Percentiles rank a stretch among this genome's conserved stretches.
Conservation (phyloP, 37 sponge, comb jelly and placozoan species). For the Agelas oroides region DNA sequence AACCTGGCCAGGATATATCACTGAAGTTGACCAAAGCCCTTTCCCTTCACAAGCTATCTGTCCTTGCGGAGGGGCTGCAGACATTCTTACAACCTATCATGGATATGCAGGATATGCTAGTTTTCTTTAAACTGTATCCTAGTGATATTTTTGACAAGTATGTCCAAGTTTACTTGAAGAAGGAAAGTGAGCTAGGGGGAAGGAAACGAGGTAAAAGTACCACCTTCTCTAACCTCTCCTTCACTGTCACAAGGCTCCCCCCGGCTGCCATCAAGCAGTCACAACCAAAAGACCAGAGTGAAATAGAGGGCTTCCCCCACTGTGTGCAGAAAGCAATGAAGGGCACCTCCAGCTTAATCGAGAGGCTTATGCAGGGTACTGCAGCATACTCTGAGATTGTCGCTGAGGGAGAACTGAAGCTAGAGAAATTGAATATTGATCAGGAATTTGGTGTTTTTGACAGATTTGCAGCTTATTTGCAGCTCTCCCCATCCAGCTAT, state of each 20-base stretch:
- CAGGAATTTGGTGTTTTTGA: constrained; percentile 32
- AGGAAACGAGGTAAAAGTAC: neutral
- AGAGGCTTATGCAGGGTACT: constrained; percentile 48
- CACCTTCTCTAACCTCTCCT: constrained; percentile 1
- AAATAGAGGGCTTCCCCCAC: neutral
- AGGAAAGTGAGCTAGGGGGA: neutral
- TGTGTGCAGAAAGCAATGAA: constrained; percentile 2
- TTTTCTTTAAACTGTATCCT: constrained; percentile 66
- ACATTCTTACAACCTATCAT: constrained; percentile 43
- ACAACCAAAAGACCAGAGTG: neutral
- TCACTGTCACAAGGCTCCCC: neutral
- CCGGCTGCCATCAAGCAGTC: neutral
- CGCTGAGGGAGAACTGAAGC: constrained; percentile 48
- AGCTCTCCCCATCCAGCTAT: neutral
- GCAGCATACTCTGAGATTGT: constrained; percentile 69
- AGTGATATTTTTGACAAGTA: constrained; percentile 80
- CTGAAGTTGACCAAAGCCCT: constrained; percentile 27
- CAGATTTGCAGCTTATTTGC: neutral
- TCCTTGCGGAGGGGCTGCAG: constrained; percentile 16
- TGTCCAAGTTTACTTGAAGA: constrained; percentile 20
- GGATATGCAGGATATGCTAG: constrained; percentile 43
- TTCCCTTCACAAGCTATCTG: neutral
- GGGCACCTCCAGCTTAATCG: constrained; percentile 18
- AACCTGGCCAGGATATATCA: constrained; percentile 27
- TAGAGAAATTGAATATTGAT: constrained; percentile 43